Evolutionary conservation across 2,113 vertebrate species (phyloP), one percentile per base, ranked within the genome.

Genomic region (Bos javanicus): DNA sequence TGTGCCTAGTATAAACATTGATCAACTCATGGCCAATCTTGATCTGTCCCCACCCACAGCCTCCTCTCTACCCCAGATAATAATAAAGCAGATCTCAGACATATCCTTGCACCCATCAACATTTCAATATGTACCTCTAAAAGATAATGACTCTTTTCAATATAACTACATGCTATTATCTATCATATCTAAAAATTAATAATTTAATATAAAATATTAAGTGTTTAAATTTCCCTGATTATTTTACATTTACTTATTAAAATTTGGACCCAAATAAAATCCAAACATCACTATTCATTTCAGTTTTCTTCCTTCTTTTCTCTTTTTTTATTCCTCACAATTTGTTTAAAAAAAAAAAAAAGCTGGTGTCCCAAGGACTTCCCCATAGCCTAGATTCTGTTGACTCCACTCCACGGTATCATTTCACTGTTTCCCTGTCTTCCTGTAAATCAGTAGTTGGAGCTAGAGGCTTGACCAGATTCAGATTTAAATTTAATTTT

Each of bases 151-250:
- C 7, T 82, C 39, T 76, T 83, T 50, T 85, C 67, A 94, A 90
- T 48, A 33, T 78, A 94, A 80, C 78, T 50, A 56, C 30, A 78
- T 54, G 74, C 19, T 78, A 46, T 62, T 71, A 93, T 28, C 52
- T 60, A 91, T 23, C 54, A 90, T 26, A 59, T 74, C 46, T 91
- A 74, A 87, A 95, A 94, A 82, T 74, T 87, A 94, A 83, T 33
- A 92, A 48, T 33, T 90, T 94, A 86, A 57, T 80, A 78, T 93
- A 62, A 97, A 95, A 64, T 90, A 97, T n/a, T 23, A 33, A 90
- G 48, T 91, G n/a, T 94, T 97, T 57, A 94, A 86, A 84, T 89
- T 87, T 94, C 57, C 33, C 76, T 74, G 46, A 74, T 39, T 85
- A 81, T 94, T 91, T 96, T 54, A 83, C 19, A 11, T 80, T 93